Conservation (phyloP, 2,888 invertebrate genomes). For the Bruchidius siliquastri region DNA sequence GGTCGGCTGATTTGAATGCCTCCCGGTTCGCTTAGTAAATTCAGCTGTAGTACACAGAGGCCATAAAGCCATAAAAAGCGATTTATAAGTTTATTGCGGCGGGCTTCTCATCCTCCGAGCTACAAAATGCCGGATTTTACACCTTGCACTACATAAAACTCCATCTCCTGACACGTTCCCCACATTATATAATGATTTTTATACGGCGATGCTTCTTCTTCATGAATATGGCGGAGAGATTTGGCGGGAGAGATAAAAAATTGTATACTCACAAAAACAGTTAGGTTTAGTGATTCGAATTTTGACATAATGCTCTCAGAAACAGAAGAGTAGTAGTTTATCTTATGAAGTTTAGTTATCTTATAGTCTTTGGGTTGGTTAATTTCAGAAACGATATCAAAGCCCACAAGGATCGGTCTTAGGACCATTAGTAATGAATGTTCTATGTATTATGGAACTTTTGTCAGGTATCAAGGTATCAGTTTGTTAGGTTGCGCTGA, state of each 20-base stretch:
- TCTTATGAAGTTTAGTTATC: too few species aligned
- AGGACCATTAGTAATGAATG: too few species aligned
- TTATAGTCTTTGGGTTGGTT: too few species aligned
- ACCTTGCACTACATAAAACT: not conserved
- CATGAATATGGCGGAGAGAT: not conserved
- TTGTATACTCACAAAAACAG: not conserved
- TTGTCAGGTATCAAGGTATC: too few species aligned
- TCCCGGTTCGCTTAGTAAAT: not conserved
- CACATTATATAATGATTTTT: slow-evolving; percentile 1
- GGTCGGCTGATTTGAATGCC: not conserved
- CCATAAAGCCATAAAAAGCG: slow-evolving; percentile 1
- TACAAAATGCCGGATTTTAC: not conserved
- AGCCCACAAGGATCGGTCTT: too few species aligned
- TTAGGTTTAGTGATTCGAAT: not conserved
- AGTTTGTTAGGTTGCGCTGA: too few species aligned
- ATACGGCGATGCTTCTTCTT: not conserved
- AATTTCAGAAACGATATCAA: too few species aligned
- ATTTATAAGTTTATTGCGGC: slow-evolving; percentile 2
- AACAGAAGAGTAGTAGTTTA: too few species aligned
- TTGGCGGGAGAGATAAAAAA: not conserved
- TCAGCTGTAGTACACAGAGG: not conserved
- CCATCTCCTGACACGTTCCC: not conserved
- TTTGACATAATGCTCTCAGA: too few species aligned
- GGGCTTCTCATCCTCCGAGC: not conserved
- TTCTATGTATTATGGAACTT: too few species aligned